These are phyloP conservation scores for Lasaia peninsularis DNA, from an alignment of 1,140 invertebrate species.

Conservation along the genomic window DNA sequence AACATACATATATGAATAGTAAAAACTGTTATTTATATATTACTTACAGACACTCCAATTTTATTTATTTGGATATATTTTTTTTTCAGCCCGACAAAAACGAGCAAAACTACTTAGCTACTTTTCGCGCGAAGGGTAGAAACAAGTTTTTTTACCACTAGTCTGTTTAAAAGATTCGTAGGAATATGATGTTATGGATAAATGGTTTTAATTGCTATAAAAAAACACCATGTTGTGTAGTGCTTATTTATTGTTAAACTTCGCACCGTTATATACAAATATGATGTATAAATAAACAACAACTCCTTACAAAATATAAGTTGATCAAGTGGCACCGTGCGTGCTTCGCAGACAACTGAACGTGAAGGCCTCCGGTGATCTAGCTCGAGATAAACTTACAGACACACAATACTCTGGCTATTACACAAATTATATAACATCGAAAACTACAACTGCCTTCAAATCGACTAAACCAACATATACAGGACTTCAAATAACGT, in stretches of 20 bases:
- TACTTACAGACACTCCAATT: too few relatives aligned
- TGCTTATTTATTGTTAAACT: conserved; percentile 67
- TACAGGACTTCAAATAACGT: too few relatives aligned
- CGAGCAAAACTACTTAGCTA: too few relatives aligned
- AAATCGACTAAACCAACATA: background rate
- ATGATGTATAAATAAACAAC: conserved; percentile 76
- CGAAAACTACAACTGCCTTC: background rate
- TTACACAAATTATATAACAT: conserved; percentile 4
- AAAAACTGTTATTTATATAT: too few relatives aligned
- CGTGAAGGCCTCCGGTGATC: conserved; percentile 60
- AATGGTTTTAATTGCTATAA: background rate
- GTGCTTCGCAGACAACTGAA: conserved; percentile 46
- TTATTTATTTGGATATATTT: too few relatives aligned
- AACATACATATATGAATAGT: too few relatives aligned
- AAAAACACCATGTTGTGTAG: conserved; percentile 43
- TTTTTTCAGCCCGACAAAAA: too few relatives aligned
- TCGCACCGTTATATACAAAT: conserved; percentile 76
- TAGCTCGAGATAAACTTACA: conserved; percentile 20
- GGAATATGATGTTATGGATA: too few relatives aligned
- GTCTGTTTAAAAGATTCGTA: too few relatives aligned
- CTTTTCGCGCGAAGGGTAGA: too few relatives aligned
- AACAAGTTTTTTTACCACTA: too few relatives aligned
- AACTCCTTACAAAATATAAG: conserved; percentile 73
- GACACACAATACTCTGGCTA: conserved; percentile 23
- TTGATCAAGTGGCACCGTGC: conserved; percentile 47